These are phyloP conservation scores for Drosophila paulistorum DNA, from an alignment of 1,140 invertebrate species.

Conservation along the genomic window DNA sequence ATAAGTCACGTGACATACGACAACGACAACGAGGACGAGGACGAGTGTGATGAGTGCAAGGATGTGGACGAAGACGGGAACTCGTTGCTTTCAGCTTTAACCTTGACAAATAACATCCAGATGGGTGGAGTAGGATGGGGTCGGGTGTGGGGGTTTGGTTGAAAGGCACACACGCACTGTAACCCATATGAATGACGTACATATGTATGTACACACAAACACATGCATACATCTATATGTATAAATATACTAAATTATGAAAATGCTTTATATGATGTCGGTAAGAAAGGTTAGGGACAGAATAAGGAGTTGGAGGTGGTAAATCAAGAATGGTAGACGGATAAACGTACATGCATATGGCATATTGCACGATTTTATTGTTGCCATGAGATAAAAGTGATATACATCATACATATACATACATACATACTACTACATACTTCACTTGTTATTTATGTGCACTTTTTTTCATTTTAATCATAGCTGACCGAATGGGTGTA, in stretches of 20 bases:
- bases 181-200: conserved; percentile 29
- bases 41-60: background rate
- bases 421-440: background rate
- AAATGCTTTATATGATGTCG: conserved; percentile 38
- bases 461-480: conserved; percentile 48
- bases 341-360: background rate
- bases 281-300: background rate
- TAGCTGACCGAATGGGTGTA: conserved; percentile 22
- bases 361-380: conserved; percentile 35
- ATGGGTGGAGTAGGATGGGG: background rate
- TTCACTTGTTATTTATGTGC: conserved; percentile 57
- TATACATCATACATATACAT: background rate
- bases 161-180: conserved; percentile 23
- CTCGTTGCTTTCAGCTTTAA: conserved; percentile 40
- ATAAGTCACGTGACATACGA: conserved; percentile 69
- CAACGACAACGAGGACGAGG: background rate
- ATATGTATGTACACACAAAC: background rate
- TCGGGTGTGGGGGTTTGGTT: no score
- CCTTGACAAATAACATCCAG: conserved; percentile 45
- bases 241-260: conserved; percentile 39
- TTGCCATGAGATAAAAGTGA: conserved; percentile 30
- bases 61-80: background rate
- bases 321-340: background rate
- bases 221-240: background rate
- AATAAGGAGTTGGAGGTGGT: background rate